Base-by-base conservation (phyloP, 2,113 vertebrate genomes). In the Sebastes fasciatus region DNA sequence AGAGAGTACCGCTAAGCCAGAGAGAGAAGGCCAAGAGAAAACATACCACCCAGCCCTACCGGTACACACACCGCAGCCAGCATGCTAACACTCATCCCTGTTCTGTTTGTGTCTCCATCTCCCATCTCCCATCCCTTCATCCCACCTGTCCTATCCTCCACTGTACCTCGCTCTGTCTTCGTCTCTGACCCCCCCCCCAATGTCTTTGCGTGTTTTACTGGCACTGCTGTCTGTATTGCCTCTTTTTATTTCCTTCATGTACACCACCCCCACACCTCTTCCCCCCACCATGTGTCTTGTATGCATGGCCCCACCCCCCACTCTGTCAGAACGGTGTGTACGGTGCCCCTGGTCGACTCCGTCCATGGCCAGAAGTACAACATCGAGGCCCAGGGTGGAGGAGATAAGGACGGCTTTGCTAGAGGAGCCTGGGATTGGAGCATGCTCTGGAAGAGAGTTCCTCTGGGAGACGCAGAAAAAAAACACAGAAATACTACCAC, bases 381-480 rank as follows among this genome's bases (percentile, higher is more conserved):
- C 90, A 95, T 99, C 91, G 83, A 97, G 19, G 87, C 97, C 3
- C 98, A 99, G 96, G 98, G 97, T 92, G 98, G 98, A 95, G 98
- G 98, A 93, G 97, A 99, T 88, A 86, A 97, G 96, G 95, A 98
- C 94, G 97, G 97, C 95, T 98, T 96, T 95, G 98, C 98, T 96
- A 96, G 98, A 96, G 98, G 98, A 95, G 98, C 98, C 65, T 99
- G 98, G 98, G 98, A 99, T 92, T 99, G 98, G 98, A 99, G 97
- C 96, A 98, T 99, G 98, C 96, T 99, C 91, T 99, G 98, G 98
- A 99, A 99, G 96, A 97, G 98, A 91, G 94, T 99, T 83, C 98
- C 98, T 80, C 95, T 99, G 93, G 94, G 95, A 94, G 92, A 95
- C 89, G 95, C 76, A 93, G 98, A 99, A 94, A 98, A 98, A 96